Evolutionary conservation across 2,888 invertebrate species (phyloP), one percentile per base, ranked within the genome.

Genomic region (Hypomecis punctinalis): DNA sequence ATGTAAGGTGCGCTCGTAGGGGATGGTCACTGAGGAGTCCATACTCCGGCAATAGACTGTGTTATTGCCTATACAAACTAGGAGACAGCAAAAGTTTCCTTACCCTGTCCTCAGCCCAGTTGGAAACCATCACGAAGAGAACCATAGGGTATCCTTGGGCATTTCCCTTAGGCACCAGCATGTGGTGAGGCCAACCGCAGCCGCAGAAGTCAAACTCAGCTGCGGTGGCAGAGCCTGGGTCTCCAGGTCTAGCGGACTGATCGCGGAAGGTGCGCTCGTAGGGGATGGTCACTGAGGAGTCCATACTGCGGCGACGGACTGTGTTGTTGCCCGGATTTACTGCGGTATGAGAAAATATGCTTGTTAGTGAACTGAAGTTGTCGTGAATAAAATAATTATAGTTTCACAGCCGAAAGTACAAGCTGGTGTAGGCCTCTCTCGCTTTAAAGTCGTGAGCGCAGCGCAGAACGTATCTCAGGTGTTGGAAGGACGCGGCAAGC

Each of bases 101-200:
- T 40, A 52, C 52, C 52, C 52, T 52, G 9, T 97, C 97, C 7
- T 94, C 94, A 3, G 85, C 88, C 85, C 95, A 96, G 86, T 97
- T 94, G 61, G 97, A 96, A 64, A 97, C 92, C 96, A 97, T 97
- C 47, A 94, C 95, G 83, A 96, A 97, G 46, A 97, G 88, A 71
- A 96, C 95, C 78, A 95, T 94, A 0, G 92, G 86, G 85, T 94
- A 95, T 0, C 97, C 97, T 63, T 94, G 91, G 0, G 93, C 78
- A 5, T 84, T 95, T 5, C 97, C 97, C 85, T 95, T 96, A 0
- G 97, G 96, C 42, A 97, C 73, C 6, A 97, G 93, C 94, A 97
- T 94, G 85, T 97, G 97, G 67, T 97, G 95, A 0, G 97, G 97
- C 97, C 97, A 97, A 56, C 97, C 97, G 77, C 97, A 98, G 66